Conservation (phyloP, 1,140 invertebrate species). For the Diplogasteroides magnus region DNA sequence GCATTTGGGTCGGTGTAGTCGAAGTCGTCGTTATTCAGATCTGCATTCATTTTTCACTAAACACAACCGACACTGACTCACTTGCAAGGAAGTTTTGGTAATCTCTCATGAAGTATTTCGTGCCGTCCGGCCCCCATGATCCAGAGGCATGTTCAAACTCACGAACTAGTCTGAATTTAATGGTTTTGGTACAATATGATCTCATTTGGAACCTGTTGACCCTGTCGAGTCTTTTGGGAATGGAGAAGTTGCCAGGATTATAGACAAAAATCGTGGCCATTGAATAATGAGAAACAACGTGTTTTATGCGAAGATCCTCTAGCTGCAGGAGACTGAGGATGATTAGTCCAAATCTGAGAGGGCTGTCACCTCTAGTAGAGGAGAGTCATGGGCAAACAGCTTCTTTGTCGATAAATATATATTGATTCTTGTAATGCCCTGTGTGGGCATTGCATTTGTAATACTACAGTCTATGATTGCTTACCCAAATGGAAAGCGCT, state of each 20-base stretch:
- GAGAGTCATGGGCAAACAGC: conserved; percentile 48
- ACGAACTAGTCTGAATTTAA: conserved; percentile 37
- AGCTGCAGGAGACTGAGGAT: too few species aligned
- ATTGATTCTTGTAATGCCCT: conserved; percentile 52
- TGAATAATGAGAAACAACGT: conserved; percentile 51
- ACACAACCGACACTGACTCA: too few species aligned
- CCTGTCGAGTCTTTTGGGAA: conserved; percentile 38
- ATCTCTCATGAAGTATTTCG: conserved; percentile 53
- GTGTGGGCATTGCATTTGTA: too few species aligned
- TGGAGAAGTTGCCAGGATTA: conserved; percentile 49
- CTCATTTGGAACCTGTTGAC: conserved; percentile 44
- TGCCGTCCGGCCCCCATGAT: conserved; percentile 47
- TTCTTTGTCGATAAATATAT: conserved; percentile 52
- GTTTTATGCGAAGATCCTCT: conserved; percentile 48
- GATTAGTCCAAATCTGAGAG: too few species aligned
- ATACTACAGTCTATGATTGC: too few species aligned
- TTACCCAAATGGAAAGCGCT: conserved; percentile 44
- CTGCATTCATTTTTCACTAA: too few species aligned
- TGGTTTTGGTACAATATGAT: too few species aligned
- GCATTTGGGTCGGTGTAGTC: too few species aligned
- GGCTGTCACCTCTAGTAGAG: too few species aligned
- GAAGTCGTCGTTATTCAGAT: too few species aligned
- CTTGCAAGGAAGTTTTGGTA: conserved; percentile 36
- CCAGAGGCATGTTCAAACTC: conserved; percentile 47
- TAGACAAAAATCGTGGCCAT: conserved; percentile 53